Evolutionary conservation across 2,797 vertebrate genomes (phyloP), one percentile per base, ranked within the genome.

Genomic region (Syngnathus acus): DNA sequence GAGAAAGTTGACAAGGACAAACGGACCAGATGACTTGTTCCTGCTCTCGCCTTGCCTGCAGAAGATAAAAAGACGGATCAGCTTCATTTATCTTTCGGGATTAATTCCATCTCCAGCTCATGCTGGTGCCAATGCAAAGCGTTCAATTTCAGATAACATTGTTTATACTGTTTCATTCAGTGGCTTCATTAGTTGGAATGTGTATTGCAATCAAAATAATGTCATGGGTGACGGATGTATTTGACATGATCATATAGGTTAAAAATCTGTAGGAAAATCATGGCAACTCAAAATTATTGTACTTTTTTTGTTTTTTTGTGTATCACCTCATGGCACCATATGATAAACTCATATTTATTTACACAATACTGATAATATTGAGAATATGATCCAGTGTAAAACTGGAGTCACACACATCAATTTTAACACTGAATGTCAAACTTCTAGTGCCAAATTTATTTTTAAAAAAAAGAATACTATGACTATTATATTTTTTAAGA

Each of bases 141-240:
- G 39, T 85, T 85, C 85, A 80, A 91, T 90, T 90, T 89, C 76
- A 90, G 91, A 91, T 90, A 88, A 85, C 85, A 89, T 84, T 90
- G 83, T 88, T 74, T 78, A 69, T 59, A 42, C 55, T 76, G n/a
- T 83, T 87, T 84, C 79, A 84, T 74, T 87, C 69, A 68, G 75
- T 69, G 32, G 75, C 70, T 80, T 69, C 38, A 43, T 50, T 62
- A 65, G 75, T 70, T 68, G 69, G 72, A 77, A 64, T 69, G 72
- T 68, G 42, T 61, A 74, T 67, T 47, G 73, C 59, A 79, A 68
- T 71, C 78, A 76, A 73, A 81, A 77, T 72, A 67, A 79, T 77
- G 72, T 66, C 62, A 10, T 10, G 39, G 77, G 73, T 74, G 72
- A 80, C 50, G 47, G 71, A 70, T 39, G 32, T 50, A 55, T 81